Evolutionary conservation across 2,888 invertebrate species (phyloP), one percentile per base, ranked within the genome.

Genomic region (Tipula unca): DNA sequence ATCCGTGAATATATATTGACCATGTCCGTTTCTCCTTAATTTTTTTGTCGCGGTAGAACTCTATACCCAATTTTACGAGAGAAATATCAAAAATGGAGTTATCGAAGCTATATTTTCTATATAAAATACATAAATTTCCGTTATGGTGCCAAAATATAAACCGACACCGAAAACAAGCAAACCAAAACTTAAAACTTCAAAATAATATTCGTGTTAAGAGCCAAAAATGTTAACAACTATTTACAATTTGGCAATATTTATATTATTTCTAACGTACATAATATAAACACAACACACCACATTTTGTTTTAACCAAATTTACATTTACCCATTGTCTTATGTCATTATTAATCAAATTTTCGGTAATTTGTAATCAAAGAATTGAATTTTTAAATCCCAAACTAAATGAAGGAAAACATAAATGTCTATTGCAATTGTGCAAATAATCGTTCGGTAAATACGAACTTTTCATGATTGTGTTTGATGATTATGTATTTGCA

Each of bases 291-390:
- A 25, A 69, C 54, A 20, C 3, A 69, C 69, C 20, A 25, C 25
- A 69, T 69, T 25, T 13, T 54, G 48, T 54, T 17, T 54, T 69
- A 69, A 25, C 69, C 13, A 69, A 69, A 69, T 69, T 69, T 69
- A 69, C 69, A 69, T 69, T 69, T 69, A 69, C 25, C 25, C 25
- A 69, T 69, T 69, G 69, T 69, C 20, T 69, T 69, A 69, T 69
- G 69, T 69, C 69, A 69, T 69, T 69, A 69, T 25, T 69, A 69
- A 69, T 69, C 69, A 69, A 69, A 69, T 69, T n/a, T 69, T 69
- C 69, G 69, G 69, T 69, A 69, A 69, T 69, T 69, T 69, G 69
- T 69, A 69, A 20, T 69, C 69, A 69, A 69, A 69, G 69, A 20
- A 25, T 69, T 69, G 25, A 69, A 69, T 48, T 48, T 48, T 17